These are phyloP conservation scores for Pissodes strobi DNA, from an alignment of 1,140 invertebrate genomes.

Conservation along the genomic window DNA sequence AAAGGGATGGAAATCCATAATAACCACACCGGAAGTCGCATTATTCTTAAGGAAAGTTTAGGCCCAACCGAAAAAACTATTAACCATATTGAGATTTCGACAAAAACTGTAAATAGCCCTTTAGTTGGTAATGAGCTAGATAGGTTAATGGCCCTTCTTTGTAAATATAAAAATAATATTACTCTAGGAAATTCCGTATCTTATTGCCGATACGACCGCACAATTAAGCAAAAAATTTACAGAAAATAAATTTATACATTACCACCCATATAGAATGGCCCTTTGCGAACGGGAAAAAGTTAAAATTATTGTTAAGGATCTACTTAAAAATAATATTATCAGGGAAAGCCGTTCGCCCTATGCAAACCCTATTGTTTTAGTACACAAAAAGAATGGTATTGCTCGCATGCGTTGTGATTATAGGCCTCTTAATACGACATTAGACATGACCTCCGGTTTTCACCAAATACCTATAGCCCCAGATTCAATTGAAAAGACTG, in stretches of 20 bases:
- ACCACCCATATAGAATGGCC: slow-evolving; percentile 14
- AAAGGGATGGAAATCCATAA: neutral
- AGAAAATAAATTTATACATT: neutral
- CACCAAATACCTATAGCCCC: slow-evolving; percentile 48
- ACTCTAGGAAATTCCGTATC: neutral
- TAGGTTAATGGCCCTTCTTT: neutral
- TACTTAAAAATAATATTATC: slow-evolving; percentile 50
- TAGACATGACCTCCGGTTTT: too few relatives aligned
- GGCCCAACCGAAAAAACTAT: neutral
- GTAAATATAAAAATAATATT: slow-evolving; percentile 4
- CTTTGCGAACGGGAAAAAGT: slow-evolving; percentile 19
- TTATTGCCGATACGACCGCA: slow-evolving; percentile 2
- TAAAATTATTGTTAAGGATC: slow-evolving; percentile 7
- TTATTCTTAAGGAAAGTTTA: neutral
- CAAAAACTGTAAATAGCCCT: too few relatives aligned
- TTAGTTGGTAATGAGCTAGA: neutral
- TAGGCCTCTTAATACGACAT: slow-evolving; percentile 48
- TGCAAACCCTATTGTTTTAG: slow-evolving; percentile 51
- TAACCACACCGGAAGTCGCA: neutral
- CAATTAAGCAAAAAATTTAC: slow-evolving; percentile 7
- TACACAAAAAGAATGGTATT: slow-evolving; percentile 49
- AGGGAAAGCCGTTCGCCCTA: slow-evolving; percentile 51
- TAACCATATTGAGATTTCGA: neutral
- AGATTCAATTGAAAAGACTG: slow-evolving; percentile 44
- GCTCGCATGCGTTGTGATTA: slow-evolving; percentile 52